Evolutionary conservation across 2,797 vertebrate genomes (phyloP), one percentile per base, ranked within the genome.

Genomic region (Epinephelus malabaricus): DNA sequence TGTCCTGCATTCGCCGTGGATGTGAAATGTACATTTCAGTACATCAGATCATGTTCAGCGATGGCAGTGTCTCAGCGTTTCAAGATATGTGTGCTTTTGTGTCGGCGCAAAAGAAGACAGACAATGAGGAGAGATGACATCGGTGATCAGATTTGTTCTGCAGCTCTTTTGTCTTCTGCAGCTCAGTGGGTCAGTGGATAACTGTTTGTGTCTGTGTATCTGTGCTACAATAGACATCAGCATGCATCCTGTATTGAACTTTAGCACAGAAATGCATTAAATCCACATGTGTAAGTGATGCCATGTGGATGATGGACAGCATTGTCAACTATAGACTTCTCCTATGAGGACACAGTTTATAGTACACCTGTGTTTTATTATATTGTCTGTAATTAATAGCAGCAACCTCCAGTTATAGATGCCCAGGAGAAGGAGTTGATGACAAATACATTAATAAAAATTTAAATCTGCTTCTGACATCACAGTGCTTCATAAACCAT

Each of bases 1-100:
- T 79, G 73, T 80, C 59, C 77, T 80, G 63, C 50, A 73, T 73
- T 79, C 73, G 79, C 38, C 59, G 59, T 61, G 63, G 81, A 84
- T 81, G 58, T 81, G 81, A 90, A 88, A 88, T 87, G 73, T 79
- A 85, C 83, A 84, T 88, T 85, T 86, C 71, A 62, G 66, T 77
- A 78, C 79, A 84, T 87, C 85, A 82, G 76, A 88, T 89, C 73
- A 61, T 43, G 49, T 51, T 30, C 78, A 49, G 58, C 50, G 75
- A 83, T 51, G 76, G 45, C 18, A 34, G 43, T 27, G 64, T 87
- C 71, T 73, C 69, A 62, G 64, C 55, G 49, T 81, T 81, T 84
- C 61, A 65, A 82, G 80, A 83, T 65, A 55, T 61, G 40, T 74
- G 34, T 46, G 45, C 69, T 75, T 81, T 62, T 85, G 51, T 88